A percentile compares a stretch with the other conserved stretches of the same genome.
Conservation (phyloP, 2,797 vertebrate genomes). For the Urophycis tenuis region DNA sequence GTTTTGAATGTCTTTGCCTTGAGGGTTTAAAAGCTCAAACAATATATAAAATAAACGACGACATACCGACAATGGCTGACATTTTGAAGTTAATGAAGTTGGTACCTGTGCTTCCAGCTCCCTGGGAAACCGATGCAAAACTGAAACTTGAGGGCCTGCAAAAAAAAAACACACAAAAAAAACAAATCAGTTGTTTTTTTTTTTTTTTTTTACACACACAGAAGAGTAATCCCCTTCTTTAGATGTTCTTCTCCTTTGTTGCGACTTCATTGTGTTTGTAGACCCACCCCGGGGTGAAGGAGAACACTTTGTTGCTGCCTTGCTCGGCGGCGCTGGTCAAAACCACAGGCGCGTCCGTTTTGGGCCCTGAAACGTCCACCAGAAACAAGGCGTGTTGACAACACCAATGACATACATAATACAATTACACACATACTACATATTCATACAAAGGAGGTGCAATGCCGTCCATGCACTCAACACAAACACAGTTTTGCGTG, state of each 20-base stretch:
- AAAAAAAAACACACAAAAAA: conserved; percentile 27
- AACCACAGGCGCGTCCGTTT: conserved; percentile 46
- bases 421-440: neutral
- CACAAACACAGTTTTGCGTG: neutral
- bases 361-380: conserved; percentile 44
- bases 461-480: neutral
- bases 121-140: conserved; percentile 54
- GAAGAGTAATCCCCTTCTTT: neutral
- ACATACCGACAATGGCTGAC: no score
- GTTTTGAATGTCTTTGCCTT: neutral
- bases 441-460: neutral
- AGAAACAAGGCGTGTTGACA: neutral
- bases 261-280: neutral
- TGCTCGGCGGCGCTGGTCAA: conserved; percentile 47
- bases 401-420: neutral
- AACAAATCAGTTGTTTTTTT: no score
- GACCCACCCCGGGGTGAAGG: conserved; percentile 63
- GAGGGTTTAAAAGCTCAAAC: neutral
- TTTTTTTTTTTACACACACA: neutral
- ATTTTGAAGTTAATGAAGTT: neutral
- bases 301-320: conserved; percentile 63
- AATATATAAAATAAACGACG: neutral
- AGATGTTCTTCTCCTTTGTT: neutral
- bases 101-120: conserved; percentile 59
- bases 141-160: conserved; percentile 50